Conservation (phyloP, 2,797 vertebrate species). For the Oreortyx pictus region DNA sequence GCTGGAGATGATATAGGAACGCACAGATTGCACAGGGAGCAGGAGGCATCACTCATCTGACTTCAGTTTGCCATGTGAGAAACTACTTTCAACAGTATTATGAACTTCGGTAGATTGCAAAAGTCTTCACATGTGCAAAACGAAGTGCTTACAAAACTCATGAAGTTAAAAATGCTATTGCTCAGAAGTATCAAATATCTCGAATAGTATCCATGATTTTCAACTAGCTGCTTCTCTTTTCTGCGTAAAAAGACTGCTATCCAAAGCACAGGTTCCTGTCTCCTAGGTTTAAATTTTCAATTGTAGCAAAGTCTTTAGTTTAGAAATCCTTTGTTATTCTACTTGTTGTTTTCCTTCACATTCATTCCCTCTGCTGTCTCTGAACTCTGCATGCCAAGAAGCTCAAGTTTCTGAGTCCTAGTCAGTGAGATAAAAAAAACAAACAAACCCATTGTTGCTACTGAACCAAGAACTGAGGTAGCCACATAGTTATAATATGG, state of each 20-base stretch:
- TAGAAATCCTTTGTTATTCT: not conserved
- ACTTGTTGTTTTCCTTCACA: not conserved
- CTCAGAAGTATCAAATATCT: not conserved
- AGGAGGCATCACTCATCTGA: too few species aligned
- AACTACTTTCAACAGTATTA: not conserved
- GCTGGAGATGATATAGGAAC: too few species aligned
- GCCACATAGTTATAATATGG: not conserved
- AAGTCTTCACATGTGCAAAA: not conserved
- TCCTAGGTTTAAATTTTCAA: not conserved
- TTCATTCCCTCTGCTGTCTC: not conserved
- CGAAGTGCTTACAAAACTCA: not conserved
- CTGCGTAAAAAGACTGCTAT: not conserved
- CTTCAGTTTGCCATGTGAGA: not conserved
- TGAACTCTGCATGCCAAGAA: not conserved
- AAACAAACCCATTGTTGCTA: not conserved
- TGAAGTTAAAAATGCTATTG: not conserved
- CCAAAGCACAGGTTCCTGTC: not conserved
- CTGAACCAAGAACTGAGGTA: not conserved
- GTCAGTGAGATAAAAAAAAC: not conserved
- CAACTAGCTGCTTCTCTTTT: not conserved
- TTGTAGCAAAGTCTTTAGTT: not conserved
- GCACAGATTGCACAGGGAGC: too few species aligned
- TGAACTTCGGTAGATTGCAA: not conserved
- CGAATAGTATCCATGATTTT: not conserved
- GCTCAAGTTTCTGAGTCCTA: not conserved